Percentiles rank a stretch among this genome's conserved stretches.
Evolutionary conservation across 2,888 invertebrate genomes (phyloP).

Genomic region (Heliconius cydno): DNA sequence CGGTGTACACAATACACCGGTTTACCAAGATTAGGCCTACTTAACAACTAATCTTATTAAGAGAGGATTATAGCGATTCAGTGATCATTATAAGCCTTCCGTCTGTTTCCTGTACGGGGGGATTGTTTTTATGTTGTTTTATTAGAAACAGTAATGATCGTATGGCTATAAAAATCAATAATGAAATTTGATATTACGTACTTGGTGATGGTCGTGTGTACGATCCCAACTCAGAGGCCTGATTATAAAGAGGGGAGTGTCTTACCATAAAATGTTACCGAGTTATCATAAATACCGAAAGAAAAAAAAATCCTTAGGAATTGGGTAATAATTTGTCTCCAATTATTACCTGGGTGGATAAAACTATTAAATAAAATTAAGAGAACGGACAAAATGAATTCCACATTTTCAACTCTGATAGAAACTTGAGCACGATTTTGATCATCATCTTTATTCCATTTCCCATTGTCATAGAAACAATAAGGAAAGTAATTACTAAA

Average conservation of each 20-base stretch:
- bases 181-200: not conserved
- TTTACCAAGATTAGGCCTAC: constrained; percentile 43
- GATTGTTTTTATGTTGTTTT: constrained; percentile 8
- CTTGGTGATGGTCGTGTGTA: too few species aligned
- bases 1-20: constrained; percentile 35
- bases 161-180: not conserved
- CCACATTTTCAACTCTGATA: not conserved
- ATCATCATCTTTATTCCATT: not conserved
- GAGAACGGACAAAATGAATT: not conserved
- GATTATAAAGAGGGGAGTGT: too few species aligned
- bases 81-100: constrained; percentile 10
- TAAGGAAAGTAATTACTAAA: not conserved
- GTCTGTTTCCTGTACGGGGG: not conserved
- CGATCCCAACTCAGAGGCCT: too few species aligned
- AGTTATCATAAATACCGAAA: too few species aligned
- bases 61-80: constrained; percentile 30
- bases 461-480: not conserved
- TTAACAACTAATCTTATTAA: constrained; percentile 50
- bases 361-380: not conserved
- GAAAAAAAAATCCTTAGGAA: too few species aligned
- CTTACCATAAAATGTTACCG: too few species aligned
- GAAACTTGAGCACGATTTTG: not conserved
- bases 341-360: too few species aligned
- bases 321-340: too few species aligned
- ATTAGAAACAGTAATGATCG: not conserved